Conservation (phyloP, 1,140 invertebrate species). For the Cydia splendana region DNA sequence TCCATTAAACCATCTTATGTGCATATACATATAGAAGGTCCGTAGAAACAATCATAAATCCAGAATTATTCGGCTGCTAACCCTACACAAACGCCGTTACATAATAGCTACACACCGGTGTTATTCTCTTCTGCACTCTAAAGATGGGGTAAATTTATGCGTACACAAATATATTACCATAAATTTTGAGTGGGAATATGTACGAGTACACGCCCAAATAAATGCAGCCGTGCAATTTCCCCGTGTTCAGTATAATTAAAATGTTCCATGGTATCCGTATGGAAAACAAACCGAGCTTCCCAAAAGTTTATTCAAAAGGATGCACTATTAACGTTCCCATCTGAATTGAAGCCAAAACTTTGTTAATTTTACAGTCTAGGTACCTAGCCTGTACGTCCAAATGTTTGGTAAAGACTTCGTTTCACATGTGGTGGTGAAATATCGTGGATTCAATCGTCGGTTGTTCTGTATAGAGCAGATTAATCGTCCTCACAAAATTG, state of each 20-base stretch:
- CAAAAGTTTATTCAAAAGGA: background rate
- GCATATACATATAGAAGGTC: background rate
- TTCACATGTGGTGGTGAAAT: too few relatives aligned
- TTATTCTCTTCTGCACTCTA: constrained; percentile 1
- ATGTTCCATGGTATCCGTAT: background rate
- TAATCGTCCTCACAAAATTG: too few relatives aligned
- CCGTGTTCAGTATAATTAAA: constrained; percentile 12
- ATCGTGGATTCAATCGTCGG: too few relatives aligned
- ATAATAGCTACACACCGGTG: constrained; percentile 7
- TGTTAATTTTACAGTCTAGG: too few relatives aligned
- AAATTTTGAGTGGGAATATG: constrained; percentile 11
- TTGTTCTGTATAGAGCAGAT: too few relatives aligned
- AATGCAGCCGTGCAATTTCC: constrained; percentile 3
- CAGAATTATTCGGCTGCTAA: background rate
- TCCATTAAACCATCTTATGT: too few relatives aligned
- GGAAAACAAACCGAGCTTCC: background rate
- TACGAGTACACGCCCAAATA: constrained; percentile 2
- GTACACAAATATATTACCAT: constrained; percentile 13
- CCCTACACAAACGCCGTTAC: background rate
- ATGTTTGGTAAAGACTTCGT: too few relatives aligned
- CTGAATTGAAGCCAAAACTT: too few relatives aligned
- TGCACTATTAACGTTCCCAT: background rate
- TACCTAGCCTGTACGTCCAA: too few relatives aligned
- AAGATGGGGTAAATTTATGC: constrained; percentile 18
- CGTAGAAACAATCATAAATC: background rate